Base-by-base conservation (phyloP, 2,888 invertebrate species). In the Hypena proboscidalis region DNA sequence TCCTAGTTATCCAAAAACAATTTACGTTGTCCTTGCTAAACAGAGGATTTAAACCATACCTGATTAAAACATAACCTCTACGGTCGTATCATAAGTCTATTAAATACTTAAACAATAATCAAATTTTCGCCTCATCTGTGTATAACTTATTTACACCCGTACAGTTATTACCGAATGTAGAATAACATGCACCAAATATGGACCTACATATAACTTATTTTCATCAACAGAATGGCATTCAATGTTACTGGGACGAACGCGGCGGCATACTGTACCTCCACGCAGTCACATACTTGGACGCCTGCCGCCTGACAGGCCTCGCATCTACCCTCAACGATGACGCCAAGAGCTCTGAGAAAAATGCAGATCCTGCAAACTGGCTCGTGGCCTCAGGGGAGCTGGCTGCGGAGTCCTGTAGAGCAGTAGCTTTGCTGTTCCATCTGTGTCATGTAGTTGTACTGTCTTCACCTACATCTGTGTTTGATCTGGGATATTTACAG, bases 401-500 rank as follows among this genome's bases (percentile, higher is more conserved):
- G 20, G 85, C 91, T 0, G 71, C 81, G 0, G 91, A 91, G 8
- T 80, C 91, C 1, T 95, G 96, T 9, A 94, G 94, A 65, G 93
- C 93, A 25, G 85, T 98, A 37, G 92, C 97, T 1, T 89, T 97
- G 47, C 86, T 97, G 8, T 95, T 97, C 74, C 95, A 96, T 64
- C 85, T 96, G 27, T 97, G 97, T 48, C 97, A 97, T 70, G 93
- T 97, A 49, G 92, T 97, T 9, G 78, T 91, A 23, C 68, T 77
- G 54, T 93, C 71, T 5, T 92, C 76, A 45, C 93, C 78, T 48
- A 93, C 81, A 50, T 85, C 74, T 19, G 87, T 79, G 0, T 97
- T 97, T 87, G 98, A 98, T 85, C 92, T 95, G 10, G 95, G 95
- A 59, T 95, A 96, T 67, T 86, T 97, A 32, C 95, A 96, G 70